A percentile compares a stretch with the other conserved stretches of the same genome.
These are phyloP conservation scores for Lasioglossum malachurum DNA, from an alignment of 2,888 invertebrate species.

Conservation along the genomic window DNA sequence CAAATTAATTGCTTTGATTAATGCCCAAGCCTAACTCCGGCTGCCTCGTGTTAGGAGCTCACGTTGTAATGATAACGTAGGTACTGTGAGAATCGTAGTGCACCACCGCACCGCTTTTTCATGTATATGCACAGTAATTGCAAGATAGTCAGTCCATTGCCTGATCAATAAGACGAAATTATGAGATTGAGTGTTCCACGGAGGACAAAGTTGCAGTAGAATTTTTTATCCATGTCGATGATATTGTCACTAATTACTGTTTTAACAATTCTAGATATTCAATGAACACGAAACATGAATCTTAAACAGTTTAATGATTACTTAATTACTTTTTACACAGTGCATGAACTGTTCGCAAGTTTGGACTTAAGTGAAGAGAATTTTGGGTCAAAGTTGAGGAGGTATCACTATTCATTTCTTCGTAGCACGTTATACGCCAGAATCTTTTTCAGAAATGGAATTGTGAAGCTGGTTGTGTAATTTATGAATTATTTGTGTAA, in stretches of 20 bases:
- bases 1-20: background rate
- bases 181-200: background rate
- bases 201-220: constrained; percentile 26
- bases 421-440: constrained; percentile 72
- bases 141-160: constrained; percentile 11
- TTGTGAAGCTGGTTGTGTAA: constrained; percentile 8
- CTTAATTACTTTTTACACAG: constrained; percentile 75
- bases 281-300: constrained; percentile 66
- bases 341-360: constrained; percentile 79
- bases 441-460: constrained; percentile 10
- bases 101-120: constrained; percentile 34
- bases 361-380: constrained; percentile 73
- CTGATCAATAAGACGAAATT: background rate
- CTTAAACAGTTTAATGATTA: constrained; percentile 50
- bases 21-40: constrained; percentile 8
- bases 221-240: background rate
- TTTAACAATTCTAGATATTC: background rate
- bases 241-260: constrained; percentile 6
- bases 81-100: constrained; percentile 5
- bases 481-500: background rate
- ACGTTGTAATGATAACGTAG: constrained; percentile 27
- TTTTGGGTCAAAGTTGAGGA: constrained; percentile 74
- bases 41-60: constrained; percentile 28
- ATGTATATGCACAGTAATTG: constrained; percentile 13
- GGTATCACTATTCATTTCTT: constrained; percentile 57